phyloP scores from a whole-genome alignment of 2,888 invertebrate genomes.

The Odontocolon sp. region DNA sequence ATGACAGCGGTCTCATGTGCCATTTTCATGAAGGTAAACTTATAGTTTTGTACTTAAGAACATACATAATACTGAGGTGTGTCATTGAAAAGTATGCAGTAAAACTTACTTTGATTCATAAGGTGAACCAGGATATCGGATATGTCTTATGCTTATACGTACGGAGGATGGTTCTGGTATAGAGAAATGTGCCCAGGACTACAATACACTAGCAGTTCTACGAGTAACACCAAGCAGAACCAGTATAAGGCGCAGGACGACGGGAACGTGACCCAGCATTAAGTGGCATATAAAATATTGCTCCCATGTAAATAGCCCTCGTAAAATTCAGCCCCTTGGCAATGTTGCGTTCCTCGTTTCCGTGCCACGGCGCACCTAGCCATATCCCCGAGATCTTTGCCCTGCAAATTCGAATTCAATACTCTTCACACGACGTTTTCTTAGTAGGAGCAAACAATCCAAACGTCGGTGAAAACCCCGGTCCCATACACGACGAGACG shows the following conservation, averaged over 20 bases:
- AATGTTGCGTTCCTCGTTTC: constrained; percentile 65
- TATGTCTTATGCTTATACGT: constrained; percentile 44
- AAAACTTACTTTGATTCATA: constrained; percentile 78
- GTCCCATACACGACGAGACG: constrained; percentile 11
- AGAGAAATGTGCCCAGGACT: constrained; percentile 42
- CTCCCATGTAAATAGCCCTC: constrained; percentile 78
- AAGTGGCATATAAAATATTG: constrained; percentile 79
- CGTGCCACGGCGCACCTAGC: constrained; percentile 59
- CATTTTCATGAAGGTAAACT: too few species aligned
- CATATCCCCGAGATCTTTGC: constrained; percentile 64
- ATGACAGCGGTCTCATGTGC: too few species aligned
- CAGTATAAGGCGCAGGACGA: constrained; percentile 66
- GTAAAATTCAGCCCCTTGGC: constrained; percentile 72
- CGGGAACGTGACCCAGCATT: constrained; percentile 79
- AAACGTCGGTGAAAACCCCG: constrained; percentile 27
- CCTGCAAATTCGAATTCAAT: constrained; percentile 70
- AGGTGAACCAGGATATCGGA: constrained; percentile 63
- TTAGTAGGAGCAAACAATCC: constrained; percentile 34
- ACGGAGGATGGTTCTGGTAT: background rate
- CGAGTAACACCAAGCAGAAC: too few species aligned
- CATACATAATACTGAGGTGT: constrained; percentile 13
- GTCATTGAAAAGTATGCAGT: constrained; percentile 56
- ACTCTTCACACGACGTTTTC: constrained; percentile 53
- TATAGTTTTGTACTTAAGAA: background rate
- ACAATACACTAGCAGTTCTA: constrained; percentile 34